Evolutionary conservation across 2,888 invertebrate genomes (phyloP).

Genomic region (Phalangium opilio): DNA sequence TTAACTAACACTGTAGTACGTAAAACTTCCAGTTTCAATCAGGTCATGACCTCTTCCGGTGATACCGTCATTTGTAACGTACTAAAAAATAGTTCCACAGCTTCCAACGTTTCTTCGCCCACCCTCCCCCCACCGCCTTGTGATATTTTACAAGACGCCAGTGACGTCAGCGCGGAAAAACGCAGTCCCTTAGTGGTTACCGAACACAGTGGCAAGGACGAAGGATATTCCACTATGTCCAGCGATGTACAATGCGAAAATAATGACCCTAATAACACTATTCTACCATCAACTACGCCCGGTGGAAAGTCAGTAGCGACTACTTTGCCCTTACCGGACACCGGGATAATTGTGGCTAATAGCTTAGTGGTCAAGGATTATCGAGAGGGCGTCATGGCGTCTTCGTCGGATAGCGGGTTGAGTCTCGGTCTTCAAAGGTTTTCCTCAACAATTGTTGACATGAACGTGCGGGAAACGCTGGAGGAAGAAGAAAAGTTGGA

Average conservation of each 20-base stretch:
- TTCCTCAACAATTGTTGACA: too few species aligned
- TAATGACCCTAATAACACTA: constrained; percentile 7
- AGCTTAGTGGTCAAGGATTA: too few species aligned
- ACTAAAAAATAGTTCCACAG: too few species aligned
- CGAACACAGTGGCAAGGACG: constrained; percentile 47
- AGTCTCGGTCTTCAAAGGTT: neutral
- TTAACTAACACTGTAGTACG: constrained; percentile 1
- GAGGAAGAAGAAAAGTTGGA: neutral
- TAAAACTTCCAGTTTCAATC: neutral
- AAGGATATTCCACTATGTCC: constrained; percentile 70
- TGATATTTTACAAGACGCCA: neutral
- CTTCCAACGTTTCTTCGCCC: neutral
- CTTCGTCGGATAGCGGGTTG: neutral
- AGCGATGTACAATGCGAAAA: constrained; percentile 62
- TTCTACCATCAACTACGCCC: too few species aligned
- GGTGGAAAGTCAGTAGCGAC: constrained; percentile 1
- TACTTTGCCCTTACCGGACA: constrained; percentile 5
- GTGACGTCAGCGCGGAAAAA: neutral
- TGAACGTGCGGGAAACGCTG: too few species aligned
- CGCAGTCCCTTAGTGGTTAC: constrained; percentile 8
- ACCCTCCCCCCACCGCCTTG: neutral
- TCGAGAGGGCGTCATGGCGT: neutral
- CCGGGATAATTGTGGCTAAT: neutral
- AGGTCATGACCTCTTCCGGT: neutral
- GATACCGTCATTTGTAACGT: neutral